phyloP scores from a whole-genome alignment of 2,888 invertebrate genomes.

The Scrobipalpa costella region DNA sequence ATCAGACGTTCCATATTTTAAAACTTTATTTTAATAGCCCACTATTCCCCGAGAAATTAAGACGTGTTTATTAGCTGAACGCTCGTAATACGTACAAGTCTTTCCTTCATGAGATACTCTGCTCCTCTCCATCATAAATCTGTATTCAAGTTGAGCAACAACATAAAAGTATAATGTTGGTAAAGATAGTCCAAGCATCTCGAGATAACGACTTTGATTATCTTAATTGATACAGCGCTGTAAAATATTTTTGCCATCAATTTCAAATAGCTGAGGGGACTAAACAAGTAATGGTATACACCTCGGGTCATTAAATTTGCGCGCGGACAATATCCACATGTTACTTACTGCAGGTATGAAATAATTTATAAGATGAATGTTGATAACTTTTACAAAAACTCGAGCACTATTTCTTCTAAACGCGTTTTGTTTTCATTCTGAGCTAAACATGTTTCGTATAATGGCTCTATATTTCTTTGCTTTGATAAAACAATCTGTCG shows the following conservation, averaged over 20 bases:
- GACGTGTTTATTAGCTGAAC: constrained; percentile 76
- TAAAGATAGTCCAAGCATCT: constrained; percentile 21
- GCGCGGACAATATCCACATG: neutral
- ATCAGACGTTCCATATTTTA: constrained; percentile 77
- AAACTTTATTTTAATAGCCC: constrained; percentile 78
- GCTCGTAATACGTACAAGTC: constrained; percentile 74
- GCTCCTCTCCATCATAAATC: constrained; percentile 62
- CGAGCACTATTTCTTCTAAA: constrained; percentile 6
- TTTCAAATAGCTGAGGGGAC: constrained; percentile 1
- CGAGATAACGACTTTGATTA: constrained; percentile 18
- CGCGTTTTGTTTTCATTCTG: constrained; percentile 9
- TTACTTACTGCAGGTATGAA: constrained; percentile 3
- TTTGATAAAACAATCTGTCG: constrained; percentile 31
- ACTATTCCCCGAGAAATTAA: constrained; percentile 77
- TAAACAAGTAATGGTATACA: constrained; percentile 9
- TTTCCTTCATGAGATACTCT: constrained; percentile 66
- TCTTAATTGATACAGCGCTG: constrained; percentile 16
- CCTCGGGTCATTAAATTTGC: constrained; percentile 8
- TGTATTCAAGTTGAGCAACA: constrained; percentile 44
- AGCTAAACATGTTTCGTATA: constrained; percentile 18
- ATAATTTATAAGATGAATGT: neutral
- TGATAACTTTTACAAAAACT: constrained; percentile 10
- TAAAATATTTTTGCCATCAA: constrained; percentile 18
- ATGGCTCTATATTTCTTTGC: constrained; percentile 30
- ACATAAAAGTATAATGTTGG: constrained; percentile 22